Evolutionary conservation across 2,113 vertebrate species (phyloP).

Genomic region (Oxyruncus cristatus): DNA sequence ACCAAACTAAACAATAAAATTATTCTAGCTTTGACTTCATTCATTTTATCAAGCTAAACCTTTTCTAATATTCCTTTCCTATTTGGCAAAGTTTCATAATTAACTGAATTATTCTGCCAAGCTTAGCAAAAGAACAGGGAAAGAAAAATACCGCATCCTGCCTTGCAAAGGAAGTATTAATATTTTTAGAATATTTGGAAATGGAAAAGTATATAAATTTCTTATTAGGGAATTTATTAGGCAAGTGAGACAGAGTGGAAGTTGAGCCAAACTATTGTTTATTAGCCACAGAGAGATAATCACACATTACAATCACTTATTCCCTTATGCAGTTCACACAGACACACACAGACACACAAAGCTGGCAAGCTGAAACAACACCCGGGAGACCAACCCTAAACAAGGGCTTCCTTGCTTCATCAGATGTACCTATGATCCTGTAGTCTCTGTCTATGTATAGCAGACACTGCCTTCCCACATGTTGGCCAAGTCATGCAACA

Average conservation of each 20-base stretch:
- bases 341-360: not conserved
- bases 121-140: not conserved
- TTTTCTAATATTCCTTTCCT: not conserved
- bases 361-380: not conserved
- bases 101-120: not conserved
- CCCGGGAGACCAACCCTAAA: not conserved
- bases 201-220: not conserved
- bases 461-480: not conserved
- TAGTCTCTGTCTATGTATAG: not conserved
- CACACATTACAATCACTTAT: not conserved
- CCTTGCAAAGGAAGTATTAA: not conserved
- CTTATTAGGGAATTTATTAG: not conserved
- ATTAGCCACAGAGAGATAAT: not conserved
- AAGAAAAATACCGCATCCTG: not conserved
- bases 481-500: not conserved
- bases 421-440: not conserved
- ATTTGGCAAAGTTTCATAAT: not conserved
- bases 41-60: not conserved
- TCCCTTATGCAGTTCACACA: not conserved
- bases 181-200: not conserved
- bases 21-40: not conserved
- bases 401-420: not conserved
- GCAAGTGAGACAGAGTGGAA: not conserved
- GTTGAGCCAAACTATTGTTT: not conserved
- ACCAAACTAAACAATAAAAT: not conserved